These are phyloP conservation scores for Deroptyus accipitrinus DNA, from an alignment of 2,113 vertebrate genomes.

Conservation along the genomic window DNA sequence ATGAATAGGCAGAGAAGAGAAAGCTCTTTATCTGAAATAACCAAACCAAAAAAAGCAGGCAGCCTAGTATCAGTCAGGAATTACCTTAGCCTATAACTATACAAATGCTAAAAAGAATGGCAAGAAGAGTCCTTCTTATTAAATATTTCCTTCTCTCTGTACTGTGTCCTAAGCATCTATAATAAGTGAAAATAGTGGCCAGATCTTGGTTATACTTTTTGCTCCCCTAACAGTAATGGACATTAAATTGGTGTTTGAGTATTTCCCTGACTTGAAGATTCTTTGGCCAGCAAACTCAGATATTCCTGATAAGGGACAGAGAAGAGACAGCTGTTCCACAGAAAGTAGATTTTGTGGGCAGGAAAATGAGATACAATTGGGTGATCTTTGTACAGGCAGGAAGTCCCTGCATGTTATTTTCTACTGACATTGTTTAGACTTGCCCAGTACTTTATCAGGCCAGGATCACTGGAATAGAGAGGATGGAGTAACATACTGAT, in stretches of 20 bases:
- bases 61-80: neutral
- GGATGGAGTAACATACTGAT: neutral
- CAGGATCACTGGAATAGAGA: neutral
- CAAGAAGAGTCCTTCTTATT: neutral
- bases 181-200: neutral
- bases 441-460: neutral
- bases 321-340: neutral
- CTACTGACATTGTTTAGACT: neutral
- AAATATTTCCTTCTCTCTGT: neutral
- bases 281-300: neutral
- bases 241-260: neutral
- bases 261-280: neutral
- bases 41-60: neutral
- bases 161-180: neutral
- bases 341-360: neutral
- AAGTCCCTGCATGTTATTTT: neutral
- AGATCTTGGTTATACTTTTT: neutral
- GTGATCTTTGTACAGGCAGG: neutral
- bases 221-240: neutral
- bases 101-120: neutral
- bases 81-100: neutral
- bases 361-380: neutral
- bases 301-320: neutral
- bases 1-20: neutral
- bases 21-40: neutral